phyloP scores from a whole-genome alignment of 2,797 vertebrate genomes.

The Sus cebifrons region DNA sequence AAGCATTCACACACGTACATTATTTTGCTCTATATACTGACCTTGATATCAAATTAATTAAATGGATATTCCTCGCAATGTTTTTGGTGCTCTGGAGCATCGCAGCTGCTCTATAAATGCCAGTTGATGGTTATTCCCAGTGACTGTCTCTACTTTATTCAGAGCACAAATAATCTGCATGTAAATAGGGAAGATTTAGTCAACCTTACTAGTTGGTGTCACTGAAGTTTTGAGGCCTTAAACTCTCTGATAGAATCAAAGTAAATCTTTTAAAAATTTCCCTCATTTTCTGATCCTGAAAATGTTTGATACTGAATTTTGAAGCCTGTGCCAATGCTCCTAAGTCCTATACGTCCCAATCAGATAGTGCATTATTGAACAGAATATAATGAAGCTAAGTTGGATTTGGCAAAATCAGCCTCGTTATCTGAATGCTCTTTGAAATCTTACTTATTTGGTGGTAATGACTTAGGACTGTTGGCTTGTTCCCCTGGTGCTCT shows the following conservation, averaged over 20 bases:
- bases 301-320: background rate
- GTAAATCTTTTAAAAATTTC: background rate
- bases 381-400: background rate
- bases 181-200: background rate
- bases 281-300: conserved; percentile 40
- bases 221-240: background rate
- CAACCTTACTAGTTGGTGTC: background rate
- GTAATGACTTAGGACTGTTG: background rate
- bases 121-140: background rate
- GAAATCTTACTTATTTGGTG: background rate
- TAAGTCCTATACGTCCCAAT: background rate
- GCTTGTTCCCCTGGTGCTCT: background rate
- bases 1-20: background rate
- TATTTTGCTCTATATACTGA: background rate
- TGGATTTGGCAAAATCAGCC: background rate
- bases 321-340: background rate
- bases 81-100: background rate
- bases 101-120: background rate
- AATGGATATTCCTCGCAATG: background rate
- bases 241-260: conserved; percentile 33
- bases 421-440: background rate
- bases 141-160: background rate
- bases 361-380: background rate
- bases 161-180: background rate
- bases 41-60: background rate